Conservation (phyloP, 1,140 invertebrate genomes). For the Bombus sibiricus region DNA sequence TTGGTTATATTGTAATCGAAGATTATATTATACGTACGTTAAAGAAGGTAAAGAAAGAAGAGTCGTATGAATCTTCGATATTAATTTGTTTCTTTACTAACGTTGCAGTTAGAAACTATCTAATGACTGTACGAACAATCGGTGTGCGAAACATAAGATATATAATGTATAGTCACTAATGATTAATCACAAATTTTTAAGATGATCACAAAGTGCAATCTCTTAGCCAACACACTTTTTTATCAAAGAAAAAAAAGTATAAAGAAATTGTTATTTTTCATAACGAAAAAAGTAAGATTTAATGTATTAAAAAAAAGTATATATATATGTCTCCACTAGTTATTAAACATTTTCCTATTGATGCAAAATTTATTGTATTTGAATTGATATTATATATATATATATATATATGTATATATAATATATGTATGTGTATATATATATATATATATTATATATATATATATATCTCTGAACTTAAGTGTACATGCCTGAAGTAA, state of each 20-base stretch:
- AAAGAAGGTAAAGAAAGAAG: constrained; percentile 44
- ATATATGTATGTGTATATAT: constrained; percentile 45
- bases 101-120: constrained; percentile 63
- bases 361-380: constrained; percentile 75
- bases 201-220: constrained; percentile 83
- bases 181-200: constrained; percentile 78
- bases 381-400: constrained; percentile 57
- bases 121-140: constrained; percentile 70
- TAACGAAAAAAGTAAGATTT: constrained; percentile 77
- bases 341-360: constrained; percentile 78
- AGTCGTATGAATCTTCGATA: constrained; percentile 54
- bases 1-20: constrained; percentile 55
- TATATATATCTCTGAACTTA: constrained; percentile 22
- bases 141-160: constrained; percentile 65
- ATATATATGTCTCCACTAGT: constrained; percentile 77
- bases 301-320: constrained; percentile 74
- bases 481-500: constrained; percentile 44
- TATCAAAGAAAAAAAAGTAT: constrained; percentile 78
- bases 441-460: constrained; percentile 13
- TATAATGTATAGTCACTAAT: constrained; percentile 72
- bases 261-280: constrained; percentile 83
- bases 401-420: neutral
- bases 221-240: constrained; percentile 82
- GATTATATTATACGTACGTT: constrained; percentile 53
- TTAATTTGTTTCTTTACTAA: constrained; percentile 68